A percentile compares a stretch with the other conserved stretches of the same genome.
Conservation (phyloP, 2,797 vertebrate species). For the Luscinia megarhynchos region DNA sequence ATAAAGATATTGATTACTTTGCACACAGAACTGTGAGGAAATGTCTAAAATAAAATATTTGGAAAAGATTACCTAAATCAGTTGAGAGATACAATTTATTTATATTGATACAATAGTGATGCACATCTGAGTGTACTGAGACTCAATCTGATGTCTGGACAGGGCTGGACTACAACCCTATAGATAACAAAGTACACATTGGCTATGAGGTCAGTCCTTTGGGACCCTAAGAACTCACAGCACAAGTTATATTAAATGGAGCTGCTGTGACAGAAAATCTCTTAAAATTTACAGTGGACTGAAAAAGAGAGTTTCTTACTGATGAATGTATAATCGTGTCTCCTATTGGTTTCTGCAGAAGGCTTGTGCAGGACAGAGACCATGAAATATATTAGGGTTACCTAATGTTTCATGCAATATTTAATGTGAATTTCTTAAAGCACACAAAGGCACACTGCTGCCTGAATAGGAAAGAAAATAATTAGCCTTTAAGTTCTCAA, state of each 20-base stretch:
- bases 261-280: neutral
- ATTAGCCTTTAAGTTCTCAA: neutral
- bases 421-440: neutral
- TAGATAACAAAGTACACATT: neutral
- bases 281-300: neutral
- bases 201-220: neutral
- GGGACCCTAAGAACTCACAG: neutral
- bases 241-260: neutral
- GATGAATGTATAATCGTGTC: neutral
- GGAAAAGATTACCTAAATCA: neutral
- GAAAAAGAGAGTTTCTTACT: neutral
- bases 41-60: neutral
- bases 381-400: neutral
- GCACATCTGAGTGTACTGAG: neutral
- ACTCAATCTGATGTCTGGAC: neutral
- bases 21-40: neutral
- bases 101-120: neutral
- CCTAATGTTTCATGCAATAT: neutral
- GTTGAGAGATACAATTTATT: neutral
- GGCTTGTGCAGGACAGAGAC: neutral
- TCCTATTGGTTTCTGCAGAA: neutral
- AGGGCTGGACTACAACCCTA: neutral
- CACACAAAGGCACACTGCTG: neutral
- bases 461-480: neutral
- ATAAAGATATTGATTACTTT: neutral